Base-by-base conservation (phyloP, 2,113 vertebrate genomes). In the Aphelocoma coerulescens region DNA sequence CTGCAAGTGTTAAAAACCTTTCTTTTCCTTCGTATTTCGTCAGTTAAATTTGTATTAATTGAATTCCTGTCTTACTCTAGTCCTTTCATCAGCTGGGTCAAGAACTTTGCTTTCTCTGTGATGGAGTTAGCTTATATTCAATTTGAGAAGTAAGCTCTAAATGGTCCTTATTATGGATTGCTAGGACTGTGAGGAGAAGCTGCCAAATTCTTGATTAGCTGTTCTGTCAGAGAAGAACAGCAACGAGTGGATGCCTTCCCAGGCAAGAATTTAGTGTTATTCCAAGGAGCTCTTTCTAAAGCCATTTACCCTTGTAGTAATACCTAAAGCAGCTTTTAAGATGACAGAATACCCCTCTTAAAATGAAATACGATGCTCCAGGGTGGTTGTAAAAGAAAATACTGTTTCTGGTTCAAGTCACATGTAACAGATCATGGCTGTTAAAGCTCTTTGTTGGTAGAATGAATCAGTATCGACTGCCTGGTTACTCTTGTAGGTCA, bases 121-220 rank as follows among this genome's bases (percentile, higher is more conserved):
- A 57, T 81, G 43, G 23, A 62, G 65, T 84, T 95, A 43, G 52
- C 51, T 83, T 76, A 57, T 85, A 67, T 21, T 77, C 85, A 73
- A 83, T 80, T 77, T 76, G 33, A 93, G 67, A 83, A 93, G 21
- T 66, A 83, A 88, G n/a, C 89, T 93, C 73, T 81, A 75, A 96
- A 72, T 87, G 13, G 16, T 75, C 27, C 22, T 78, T 80, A 16
- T 49, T 86, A 94, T 84, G 46, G 49, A 61, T 92, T 85, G 32
- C 44, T 87, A 37, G 49, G 48, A 17, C 65, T 41, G 39, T 75
- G 79, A 94, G 57, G 72, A 94, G n/a, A 75, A 91, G 83, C 68
- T 91, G 76, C 91, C 72, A 93, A 91, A 84, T 92, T 88, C 72
- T 88, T 89, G 79, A 86, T 96, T 86, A 92, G 68, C 69, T 87